Evolutionary conservation across 35 echinoderm and acorn worm genomes (phyloP).

Genomic region (Apostichopus japonicus): DNA sequence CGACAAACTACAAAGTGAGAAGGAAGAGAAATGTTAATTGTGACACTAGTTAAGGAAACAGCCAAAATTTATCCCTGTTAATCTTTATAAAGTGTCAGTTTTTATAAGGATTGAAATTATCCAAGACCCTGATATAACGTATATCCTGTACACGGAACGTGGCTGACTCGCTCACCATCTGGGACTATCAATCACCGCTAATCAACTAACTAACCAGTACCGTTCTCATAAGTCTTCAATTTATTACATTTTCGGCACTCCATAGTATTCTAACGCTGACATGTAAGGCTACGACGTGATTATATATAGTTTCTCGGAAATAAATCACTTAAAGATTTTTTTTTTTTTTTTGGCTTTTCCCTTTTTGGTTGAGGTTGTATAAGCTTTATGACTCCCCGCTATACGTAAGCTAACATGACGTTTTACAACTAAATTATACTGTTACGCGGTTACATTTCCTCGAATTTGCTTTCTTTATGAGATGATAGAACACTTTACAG

Average conservation of each 20-base stretch:
- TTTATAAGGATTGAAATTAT: not conserved
- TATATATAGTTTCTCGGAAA: not conserved
- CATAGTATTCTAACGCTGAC: not conserved
- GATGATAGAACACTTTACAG: no score
- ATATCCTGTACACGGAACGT: not conserved
- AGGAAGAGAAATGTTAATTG: no score
- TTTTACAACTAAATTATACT: no score
- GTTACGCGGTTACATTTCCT: no score
- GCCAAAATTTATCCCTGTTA: not conserved
- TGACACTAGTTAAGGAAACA: no score
- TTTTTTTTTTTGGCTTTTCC: no score
- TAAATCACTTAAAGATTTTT: not conserved
- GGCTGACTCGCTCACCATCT: not conserved
- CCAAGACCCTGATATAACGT: not conserved
- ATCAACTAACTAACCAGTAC: not conserved
- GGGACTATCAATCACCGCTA: not conserved
- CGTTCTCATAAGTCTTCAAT: not conserved
- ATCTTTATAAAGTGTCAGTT: not conserved
- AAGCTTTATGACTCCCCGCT: no score
- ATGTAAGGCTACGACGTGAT: not conserved
- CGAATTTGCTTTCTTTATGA: no score
- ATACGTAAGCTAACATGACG: no score
- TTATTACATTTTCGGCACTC: not conserved
- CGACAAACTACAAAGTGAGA: no score
- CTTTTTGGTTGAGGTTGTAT: no score